Base-by-base conservation (phyloP, 1,140 invertebrate species). In the Orius laevigatus region DNA sequence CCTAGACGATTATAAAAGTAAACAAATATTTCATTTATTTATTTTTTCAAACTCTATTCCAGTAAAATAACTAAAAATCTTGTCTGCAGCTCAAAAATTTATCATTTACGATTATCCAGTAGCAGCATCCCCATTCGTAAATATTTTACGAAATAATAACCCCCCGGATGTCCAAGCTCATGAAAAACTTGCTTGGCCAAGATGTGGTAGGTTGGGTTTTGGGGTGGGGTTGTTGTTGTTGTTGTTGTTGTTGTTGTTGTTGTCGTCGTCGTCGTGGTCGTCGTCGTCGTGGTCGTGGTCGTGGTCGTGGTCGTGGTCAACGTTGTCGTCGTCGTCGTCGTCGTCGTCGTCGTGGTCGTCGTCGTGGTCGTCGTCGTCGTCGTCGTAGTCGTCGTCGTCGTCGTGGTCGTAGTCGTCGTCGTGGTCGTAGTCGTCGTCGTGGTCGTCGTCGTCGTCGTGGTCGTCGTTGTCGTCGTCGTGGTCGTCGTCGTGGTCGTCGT, bases 401-500 rank as follows among this genome's bases (percentile, higher is more conserved):
- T 19, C 8, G 14, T 19, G 9, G 16, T 45, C 16, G 16, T 45
- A 8, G 19, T 19, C 16, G 43, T 19, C 6, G 14, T 45, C 16
- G 14, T 45, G 8, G 5, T 25, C 8, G 19, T 45, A 8, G 19
- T 15, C 14, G 43, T 45, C 16, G 19, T 19, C 8, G 43, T 45
- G 8, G 8, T 45, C 16, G 4, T 14, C 43, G 9, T 45, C 16
- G 14, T 25, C 16, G 8, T 45, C 16, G 19, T 45, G 9, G 14
- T 45, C 16, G 9, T 45, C 16, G 14, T 19, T 6, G 5, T 19
- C 43, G 8, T 45, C 16, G 16, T 45, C 16, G 9, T 45, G 8
- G 14, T 15, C 16, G 19, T 14, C 8, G 43, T 45, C 16, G 43
- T 45, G n/a, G 43, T 25, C 43, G 14, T 45, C 43, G 19, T 45